A percentile compares a stretch with the other conserved stretches of the same genome.
phyloP scores from a whole-genome alignment of 2,888 invertebrate genomes.

The Meteorus cinctellus region DNA sequence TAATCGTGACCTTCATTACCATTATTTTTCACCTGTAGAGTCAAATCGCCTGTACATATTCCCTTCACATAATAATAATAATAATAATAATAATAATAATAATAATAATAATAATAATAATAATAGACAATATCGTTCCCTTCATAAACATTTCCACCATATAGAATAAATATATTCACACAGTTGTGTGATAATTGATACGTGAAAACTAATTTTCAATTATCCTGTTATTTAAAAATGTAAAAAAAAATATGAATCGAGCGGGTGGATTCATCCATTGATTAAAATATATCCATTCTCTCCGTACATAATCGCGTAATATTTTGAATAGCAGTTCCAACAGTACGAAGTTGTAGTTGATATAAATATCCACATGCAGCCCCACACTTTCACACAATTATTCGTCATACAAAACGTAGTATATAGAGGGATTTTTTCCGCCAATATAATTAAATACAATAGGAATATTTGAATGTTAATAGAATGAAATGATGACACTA shows the following conservation, averaged over 20 bases:
- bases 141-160: too few species aligned
- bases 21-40: constrained; percentile 51
- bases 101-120: background rate
- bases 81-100: too few species aligned
- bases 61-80: background rate
- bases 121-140: background rate
- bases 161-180: too few species aligned
- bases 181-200: too few species aligned
- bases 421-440: background rate
- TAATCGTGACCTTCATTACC: constrained; percentile 65
- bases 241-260: too few species aligned
- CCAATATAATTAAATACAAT: constrained; percentile 24
- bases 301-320: too few species aligned
- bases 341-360: too few species aligned
- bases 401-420: background rate
- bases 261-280: too few species aligned
- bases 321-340: too few species aligned
- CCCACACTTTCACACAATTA: constrained; percentile 1
- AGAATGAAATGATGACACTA: constrained; percentile 39
- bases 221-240: too few species aligned
- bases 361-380: background rate
- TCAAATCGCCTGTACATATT: background rate
- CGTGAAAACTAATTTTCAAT: too few species aligned
- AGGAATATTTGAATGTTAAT: constrained; percentile 36
- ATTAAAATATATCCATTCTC: too few species aligned